A percentile compares a stretch with the other conserved stretches of the same genome.
phyloP scores from a whole-genome alignment of 2,113 vertebrate genomes.

The Campylorhamphus procurvoides region DNA sequence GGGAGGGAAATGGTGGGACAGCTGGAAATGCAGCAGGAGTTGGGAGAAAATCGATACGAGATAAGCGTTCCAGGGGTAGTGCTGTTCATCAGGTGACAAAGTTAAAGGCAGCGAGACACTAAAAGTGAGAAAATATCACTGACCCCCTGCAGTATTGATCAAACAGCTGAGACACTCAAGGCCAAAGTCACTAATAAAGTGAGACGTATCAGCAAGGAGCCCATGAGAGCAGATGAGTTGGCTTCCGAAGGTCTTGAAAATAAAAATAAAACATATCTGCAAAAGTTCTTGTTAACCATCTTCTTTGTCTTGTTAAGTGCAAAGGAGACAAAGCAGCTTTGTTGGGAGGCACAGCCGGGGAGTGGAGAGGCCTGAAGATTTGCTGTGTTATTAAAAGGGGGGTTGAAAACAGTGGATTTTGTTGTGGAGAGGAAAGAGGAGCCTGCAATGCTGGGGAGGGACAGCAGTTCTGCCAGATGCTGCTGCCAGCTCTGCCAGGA shows the following conservation, averaged over 20 bases:
- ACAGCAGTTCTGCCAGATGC: background rate
- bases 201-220: slow-evolving; percentile 87
- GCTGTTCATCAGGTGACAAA: slow-evolving; percentile 98
- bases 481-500: background rate
- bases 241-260: slow-evolving; percentile 79
- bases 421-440: background rate
- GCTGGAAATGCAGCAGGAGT: slow-evolving; percentile 72
- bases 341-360: background rate
- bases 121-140: slow-evolving; percentile 95
- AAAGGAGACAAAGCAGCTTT: background rate
- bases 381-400: background rate
- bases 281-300: slow-evolving; percentile 76
- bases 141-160: slow-evolving; percentile 94
- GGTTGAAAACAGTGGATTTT: background rate
- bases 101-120: slow-evolving; percentile 89
- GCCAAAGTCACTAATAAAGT: slow-evolving; percentile 99
- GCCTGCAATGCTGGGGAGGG: background rate
- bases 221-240: slow-evolving; percentile 70
- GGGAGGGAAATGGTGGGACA: slow-evolving; percentile 82
- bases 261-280: slow-evolving; percentile 68
- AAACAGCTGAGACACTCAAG: slow-evolving; percentile 92
- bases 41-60: slow-evolving; percentile 95
- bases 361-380: background rate
- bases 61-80: slow-evolving; percentile 92
- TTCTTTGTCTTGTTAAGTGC: slow-evolving; percentile 71